Base-by-base conservation (phyloP, 2,888 invertebrate species). In the Noctua janthe region DNA sequence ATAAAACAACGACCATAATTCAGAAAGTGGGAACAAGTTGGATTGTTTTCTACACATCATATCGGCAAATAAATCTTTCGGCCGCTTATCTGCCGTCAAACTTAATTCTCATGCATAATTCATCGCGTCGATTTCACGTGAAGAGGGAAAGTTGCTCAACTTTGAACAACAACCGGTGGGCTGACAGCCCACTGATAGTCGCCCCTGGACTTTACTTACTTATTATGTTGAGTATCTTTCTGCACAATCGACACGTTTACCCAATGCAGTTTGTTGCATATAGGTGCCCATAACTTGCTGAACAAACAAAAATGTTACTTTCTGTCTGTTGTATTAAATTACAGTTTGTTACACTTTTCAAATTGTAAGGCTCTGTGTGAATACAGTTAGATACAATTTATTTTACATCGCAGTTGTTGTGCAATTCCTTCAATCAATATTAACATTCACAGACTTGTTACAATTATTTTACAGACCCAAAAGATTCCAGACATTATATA, bases 31-130 rank as follows among this genome's bases (percentile, higher is more conserved):
- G 91, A 95, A 95, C 95, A 96, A 96, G 94, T 96, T 95, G 95
- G 95, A 96, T 96, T 96, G 96, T 96, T 96, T 96, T 96, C 96
- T 95, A 94, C 96, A 96, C 96, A 95, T 96, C 96, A 96, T 96
- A 96, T 95, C 95, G 95, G 92, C 93, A 94, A 96, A 96, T 97
- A 97, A 96, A 97, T 97, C 97, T 97, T 96, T 94, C 87, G 92
- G 94, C 93, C 94, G 95, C 95, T 96, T 97, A 97, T 97, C 97
- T 96, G 93, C 92, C 95, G 95, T 96, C 96, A 96, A 96, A 96
- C 94, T 96, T 96, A 96, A 97, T 97, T 96, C 96, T 95, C 94
- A 96, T 96, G 95, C 95, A 97, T 97, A 96, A 97, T 96, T 96
- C 97, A 97, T 96, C 88, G 94, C 94, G 95, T 94, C 93, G 95